These are phyloP conservation scores for Apodemus agrarius DNA, from an alignment of 2,797 vertebrate genomes.

Conservation along the genomic window DNA sequence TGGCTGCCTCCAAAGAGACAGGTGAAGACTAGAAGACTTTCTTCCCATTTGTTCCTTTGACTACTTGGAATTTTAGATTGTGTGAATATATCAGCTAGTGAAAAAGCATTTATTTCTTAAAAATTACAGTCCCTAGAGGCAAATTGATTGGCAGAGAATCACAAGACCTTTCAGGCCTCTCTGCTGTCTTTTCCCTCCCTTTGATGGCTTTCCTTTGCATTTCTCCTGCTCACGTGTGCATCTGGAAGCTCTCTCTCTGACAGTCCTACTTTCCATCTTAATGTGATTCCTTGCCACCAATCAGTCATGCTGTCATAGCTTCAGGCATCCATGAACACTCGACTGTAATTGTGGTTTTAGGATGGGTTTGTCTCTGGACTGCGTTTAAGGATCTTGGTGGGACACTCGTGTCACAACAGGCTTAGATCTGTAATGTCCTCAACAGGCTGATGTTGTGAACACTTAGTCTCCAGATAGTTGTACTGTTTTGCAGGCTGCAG, in stretches of 20 bases:
- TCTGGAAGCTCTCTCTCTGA: neutral
- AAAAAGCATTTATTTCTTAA: conserved; percentile 14
- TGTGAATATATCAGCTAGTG: neutral
- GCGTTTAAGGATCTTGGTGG: neutral
- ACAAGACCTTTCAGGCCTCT: neutral
- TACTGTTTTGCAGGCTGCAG: neutral
- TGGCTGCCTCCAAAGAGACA: neutral
- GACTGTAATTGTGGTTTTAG: neutral
- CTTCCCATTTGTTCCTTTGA: neutral
- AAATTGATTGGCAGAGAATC: neutral
- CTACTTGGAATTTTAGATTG: neutral
- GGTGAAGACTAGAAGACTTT: neutral
- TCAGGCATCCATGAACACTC: neutral
- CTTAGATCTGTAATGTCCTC: neutral
- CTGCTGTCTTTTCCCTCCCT: too few relatives aligned
- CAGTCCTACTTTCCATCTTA: neutral
- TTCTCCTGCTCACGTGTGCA: neutral
- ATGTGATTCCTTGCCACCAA: neutral
- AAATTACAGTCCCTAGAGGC: neutral
- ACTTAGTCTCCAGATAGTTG: too few relatives aligned
- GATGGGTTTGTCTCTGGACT: neutral
- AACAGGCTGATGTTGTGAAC: neutral
- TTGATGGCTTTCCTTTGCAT: neutral
- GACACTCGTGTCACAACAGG: neutral
- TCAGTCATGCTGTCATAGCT: neutral